Evolutionary conservation across 2,113 vertebrate species (phyloP).

Genomic region (Cololabis saira): DNA sequence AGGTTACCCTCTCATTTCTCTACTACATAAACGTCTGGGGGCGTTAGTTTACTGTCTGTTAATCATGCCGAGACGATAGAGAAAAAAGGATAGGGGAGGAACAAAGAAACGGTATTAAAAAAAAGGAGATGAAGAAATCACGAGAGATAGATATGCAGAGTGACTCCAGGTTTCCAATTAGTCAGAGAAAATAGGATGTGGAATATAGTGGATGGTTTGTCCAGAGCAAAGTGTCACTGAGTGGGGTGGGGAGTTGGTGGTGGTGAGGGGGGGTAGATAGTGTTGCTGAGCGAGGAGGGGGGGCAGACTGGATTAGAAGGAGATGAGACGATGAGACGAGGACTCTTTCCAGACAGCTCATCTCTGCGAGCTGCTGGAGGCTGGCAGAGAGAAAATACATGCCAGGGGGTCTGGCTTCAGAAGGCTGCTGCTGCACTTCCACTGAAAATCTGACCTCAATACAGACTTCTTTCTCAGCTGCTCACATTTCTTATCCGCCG

Average conservation of each 20-base stretch:
- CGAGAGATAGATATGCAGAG: conserved; percentile 18
- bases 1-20: conserved; percentile 59
- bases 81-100: conserved; percentile 10
- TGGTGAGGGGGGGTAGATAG: too few relatives aligned
- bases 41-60: conserved; percentile 32
- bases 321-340: conserved; percentile 53
- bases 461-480: conserved; percentile 16
- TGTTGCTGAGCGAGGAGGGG: neutral
- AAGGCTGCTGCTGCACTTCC: conserved; percentile 50
- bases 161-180: conserved; percentile 61
- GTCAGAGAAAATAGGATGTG: conserved; percentile 55
- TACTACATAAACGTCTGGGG: conserved; percentile 27
- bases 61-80: conserved; percentile 19
- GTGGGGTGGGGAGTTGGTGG: conserved; percentile 10
- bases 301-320: conserved; percentile 54
- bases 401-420: conserved; percentile 56
- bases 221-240: conserved; percentile 43
- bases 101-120: conserved; percentile 31
- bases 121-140: conserved; percentile 18
- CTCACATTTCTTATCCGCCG: conserved; percentile 1
- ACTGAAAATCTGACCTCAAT: conserved; percentile 54
- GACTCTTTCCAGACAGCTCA: conserved; percentile 56
- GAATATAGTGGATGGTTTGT: conserved; percentile 49
- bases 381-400: conserved; percentile 54
- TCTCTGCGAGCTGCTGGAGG: conserved; percentile 62